Conservation (phyloP, 1,140 invertebrate species). For the Notospermus geniculatus region DNA sequence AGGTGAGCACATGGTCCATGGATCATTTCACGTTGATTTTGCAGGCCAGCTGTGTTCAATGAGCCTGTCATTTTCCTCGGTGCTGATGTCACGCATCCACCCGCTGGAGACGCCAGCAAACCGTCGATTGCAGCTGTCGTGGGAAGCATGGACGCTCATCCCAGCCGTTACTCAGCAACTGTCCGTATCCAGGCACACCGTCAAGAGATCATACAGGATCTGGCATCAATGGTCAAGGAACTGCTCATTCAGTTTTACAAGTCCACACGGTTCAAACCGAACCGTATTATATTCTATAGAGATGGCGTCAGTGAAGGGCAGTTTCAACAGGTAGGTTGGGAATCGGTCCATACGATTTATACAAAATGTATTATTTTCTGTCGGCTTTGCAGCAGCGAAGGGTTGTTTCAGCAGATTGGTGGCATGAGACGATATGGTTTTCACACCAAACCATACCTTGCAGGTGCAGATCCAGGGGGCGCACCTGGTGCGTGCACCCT, state of each 20-base stretch:
- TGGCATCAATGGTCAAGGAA: conserved; percentile 96
- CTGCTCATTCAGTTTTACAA: conserved; percentile 95
- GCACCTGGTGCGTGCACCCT: too few species aligned
- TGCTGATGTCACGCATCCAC: conserved; percentile 99
- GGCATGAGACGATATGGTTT: too few species aligned
- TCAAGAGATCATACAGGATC: conserved; percentile 94
- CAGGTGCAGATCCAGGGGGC: too few species aligned
- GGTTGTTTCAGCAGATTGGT: too few species aligned
- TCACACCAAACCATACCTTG: too few species aligned
- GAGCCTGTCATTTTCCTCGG: conserved; percentile 99
- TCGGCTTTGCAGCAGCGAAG: too few species aligned
- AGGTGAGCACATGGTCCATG: neutral
- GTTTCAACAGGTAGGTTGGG: conserved; percentile 63
- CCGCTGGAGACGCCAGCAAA: conserved; percentile 98
- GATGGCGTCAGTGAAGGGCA: conserved; percentile 96
- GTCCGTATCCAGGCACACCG: conserved; percentile 98
- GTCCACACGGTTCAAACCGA: conserved; percentile 86
- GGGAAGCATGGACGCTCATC: conserved; percentile 99
- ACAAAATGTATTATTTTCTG: too few species aligned
- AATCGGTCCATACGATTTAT: neutral
- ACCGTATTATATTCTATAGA: conserved; percentile 93
- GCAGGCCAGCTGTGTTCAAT: conserved; percentile 80
- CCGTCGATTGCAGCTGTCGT: conserved; percentile 98
- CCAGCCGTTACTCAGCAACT: conserved; percentile 96
- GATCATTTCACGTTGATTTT: conserved; percentile 11